These are phyloP conservation scores for Oscheius sp. DNA, from an alignment of 2,888 invertebrate genomes.

Conservation along the genomic window DNA sequence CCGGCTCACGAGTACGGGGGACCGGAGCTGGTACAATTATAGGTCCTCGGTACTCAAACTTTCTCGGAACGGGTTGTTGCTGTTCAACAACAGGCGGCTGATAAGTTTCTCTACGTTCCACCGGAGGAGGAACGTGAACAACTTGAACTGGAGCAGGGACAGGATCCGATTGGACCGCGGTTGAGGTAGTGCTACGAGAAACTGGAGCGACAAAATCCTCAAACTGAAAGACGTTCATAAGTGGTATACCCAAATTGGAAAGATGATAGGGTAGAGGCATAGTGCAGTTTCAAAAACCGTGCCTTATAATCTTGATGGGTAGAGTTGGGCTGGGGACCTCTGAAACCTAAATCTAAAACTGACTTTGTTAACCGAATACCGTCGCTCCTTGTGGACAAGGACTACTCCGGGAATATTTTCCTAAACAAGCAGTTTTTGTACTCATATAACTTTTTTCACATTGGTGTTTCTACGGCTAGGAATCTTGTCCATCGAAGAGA, in stretches of 20 bases:
- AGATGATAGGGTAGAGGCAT: neutral
- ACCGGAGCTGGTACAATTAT: constrained; percentile 34
- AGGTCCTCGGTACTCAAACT: constrained; percentile 33
- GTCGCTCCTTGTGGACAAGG: constrained; percentile 23
- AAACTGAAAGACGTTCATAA: constrained; percentile 7
- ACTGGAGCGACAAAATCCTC: constrained; percentile 2
- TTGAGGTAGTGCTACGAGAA: neutral
- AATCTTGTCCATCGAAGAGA: constrained; percentile 14
- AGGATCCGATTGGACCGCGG: constrained; percentile 19
- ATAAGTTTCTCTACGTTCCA: neutral
- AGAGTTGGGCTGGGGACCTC: constrained; percentile 1
- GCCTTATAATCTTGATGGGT: constrained; percentile 12
- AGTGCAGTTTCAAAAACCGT: neutral
- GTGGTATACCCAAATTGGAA: neutral
- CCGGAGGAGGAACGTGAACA: constrained; percentile 7
- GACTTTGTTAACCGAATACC: constrained; percentile 30
- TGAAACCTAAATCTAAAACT: constrained; percentile 15
- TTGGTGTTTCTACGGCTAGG: constrained; percentile 30
- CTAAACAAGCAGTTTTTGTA: neutral
- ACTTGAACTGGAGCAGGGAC: neutral
- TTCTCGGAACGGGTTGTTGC: neutral
- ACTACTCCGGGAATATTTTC: constrained; percentile 29
- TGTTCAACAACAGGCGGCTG: constrained; percentile 2
- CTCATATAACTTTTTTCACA: neutral
- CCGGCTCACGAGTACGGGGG: constrained; percentile 30